Conservation (phyloP, 2,888 invertebrate species). For the Leucophenga montana region DNA sequence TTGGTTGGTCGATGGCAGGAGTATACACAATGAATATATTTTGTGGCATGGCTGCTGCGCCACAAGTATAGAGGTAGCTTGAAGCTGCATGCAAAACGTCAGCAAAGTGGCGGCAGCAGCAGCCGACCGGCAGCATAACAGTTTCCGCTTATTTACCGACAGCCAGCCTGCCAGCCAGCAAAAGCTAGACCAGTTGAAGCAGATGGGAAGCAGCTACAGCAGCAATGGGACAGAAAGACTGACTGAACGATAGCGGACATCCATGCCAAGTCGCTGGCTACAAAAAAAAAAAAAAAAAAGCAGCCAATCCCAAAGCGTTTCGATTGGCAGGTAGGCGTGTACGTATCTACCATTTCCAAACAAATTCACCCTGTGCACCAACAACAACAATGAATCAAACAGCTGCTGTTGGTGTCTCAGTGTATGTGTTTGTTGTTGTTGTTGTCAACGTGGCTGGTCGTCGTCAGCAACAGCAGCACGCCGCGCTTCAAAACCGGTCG, state of each 20-base stretch:
- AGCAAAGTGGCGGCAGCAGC: conserved; percentile 54
- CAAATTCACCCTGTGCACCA: conserved; percentile 61
- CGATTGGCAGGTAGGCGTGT: conserved; percentile 64
- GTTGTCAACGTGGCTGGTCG: conserved; percentile 43
- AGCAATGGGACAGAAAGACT: conserved; percentile 32
- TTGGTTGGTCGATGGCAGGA: conserved; percentile 32
- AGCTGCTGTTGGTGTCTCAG: conserved; percentile 44
- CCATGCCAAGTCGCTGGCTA: not conserved
- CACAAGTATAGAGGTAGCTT: conserved; percentile 34
- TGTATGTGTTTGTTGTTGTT: conserved; percentile 26
- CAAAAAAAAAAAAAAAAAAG: not conserved
- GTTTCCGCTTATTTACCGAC: conserved; percentile 69
- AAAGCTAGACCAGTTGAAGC: conserved; percentile 25
- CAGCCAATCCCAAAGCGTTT: conserved; percentile 59
- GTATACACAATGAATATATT: too few species aligned
- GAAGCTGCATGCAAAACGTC: conserved; percentile 38
- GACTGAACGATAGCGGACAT: conserved; percentile 27
- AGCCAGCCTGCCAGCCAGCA: conserved; percentile 27
- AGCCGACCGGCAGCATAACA: conserved; percentile 71
- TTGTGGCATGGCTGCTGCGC: conserved; percentile 36
- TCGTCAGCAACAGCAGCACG: conserved; percentile 38
- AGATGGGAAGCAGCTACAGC: conserved; percentile 43
- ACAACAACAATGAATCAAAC: conserved; percentile 33
- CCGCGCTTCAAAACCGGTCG: conserved; percentile 68
- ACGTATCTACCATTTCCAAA: conserved; percentile 67